Evolutionary conservation across 2,113 vertebrate genomes (phyloP).

Genomic region (Hemichromis elongatus): DNA sequence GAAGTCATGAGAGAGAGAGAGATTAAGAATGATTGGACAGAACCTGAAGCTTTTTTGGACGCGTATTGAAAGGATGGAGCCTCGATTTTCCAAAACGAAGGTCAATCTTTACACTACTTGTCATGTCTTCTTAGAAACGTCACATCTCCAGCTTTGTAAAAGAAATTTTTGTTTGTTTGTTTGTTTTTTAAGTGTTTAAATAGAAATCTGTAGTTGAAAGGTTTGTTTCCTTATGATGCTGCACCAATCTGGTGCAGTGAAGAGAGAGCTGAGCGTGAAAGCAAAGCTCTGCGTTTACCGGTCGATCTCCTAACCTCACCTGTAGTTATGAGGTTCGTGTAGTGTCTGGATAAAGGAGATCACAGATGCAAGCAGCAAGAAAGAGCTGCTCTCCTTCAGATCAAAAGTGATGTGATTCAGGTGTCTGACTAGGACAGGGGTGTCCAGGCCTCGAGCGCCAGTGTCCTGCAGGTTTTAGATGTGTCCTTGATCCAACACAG

Average conservation of each 20-base stretch:
- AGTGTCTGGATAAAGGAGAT: not conserved
- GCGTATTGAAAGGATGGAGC: not conserved
- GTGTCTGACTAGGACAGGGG: not conserved
- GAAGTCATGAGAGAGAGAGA: not conserved
- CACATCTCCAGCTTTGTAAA: not conserved
- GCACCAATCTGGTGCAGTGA: not conserved
- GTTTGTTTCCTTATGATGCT: not conserved
- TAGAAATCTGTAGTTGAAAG: not conserved
- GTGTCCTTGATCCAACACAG: not conserved
- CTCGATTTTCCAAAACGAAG: not conserved
- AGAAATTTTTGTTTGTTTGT: not conserved
- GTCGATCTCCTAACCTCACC: not conserved
- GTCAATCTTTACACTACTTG: not conserved
- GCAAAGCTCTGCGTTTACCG: not conserved
- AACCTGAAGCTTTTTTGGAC: not conserved
- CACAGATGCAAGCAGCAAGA: not conserved
- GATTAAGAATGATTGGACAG: not conserved
- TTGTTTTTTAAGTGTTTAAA: not conserved
- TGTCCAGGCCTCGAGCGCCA: accelerated
- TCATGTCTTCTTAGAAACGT: not conserved
- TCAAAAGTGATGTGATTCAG: not conserved
- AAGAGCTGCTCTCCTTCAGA: not conserved
- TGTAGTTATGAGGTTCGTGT: not conserved
- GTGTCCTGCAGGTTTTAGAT: not conserved
- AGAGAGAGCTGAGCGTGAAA: not conserved